Conservation (phyloP, 2,797 vertebrate species). For the Urosaurus nigricauda region DNA sequence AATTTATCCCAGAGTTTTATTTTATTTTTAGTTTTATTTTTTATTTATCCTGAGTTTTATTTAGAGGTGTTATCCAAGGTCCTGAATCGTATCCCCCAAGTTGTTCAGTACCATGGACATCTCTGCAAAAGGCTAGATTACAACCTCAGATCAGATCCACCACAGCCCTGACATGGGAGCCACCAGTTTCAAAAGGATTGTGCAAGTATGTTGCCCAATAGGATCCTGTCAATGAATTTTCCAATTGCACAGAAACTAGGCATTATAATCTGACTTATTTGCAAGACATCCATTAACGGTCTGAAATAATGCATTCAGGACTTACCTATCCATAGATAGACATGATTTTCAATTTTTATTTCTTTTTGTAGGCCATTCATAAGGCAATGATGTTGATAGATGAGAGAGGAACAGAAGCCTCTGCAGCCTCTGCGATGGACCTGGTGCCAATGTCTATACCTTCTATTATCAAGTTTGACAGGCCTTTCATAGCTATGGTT, state of each 20-base stretch:
- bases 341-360: not conserved
- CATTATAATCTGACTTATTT: not conserved
- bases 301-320: not conserved
- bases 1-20: too few species aligned
- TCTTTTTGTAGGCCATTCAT: conserved; percentile 23
- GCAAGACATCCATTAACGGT: not conserved
- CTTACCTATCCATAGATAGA: not conserved
- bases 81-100: too few species aligned
- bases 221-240: too few species aligned
- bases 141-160: too few species aligned
- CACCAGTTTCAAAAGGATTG: too few species aligned
- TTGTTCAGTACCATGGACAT: too few species aligned
- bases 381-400: conserved; percentile 39
- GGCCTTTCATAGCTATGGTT: not conserved
- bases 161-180: too few species aligned
- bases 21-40: too few species aligned
- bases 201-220: too few species aligned
- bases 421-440: conserved; percentile 36
- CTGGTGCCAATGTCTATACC: conserved; percentile 20
- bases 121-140: too few species aligned
- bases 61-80: too few species aligned
- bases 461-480: not conserved
- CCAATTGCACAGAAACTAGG: not conserved
- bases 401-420: conserved; percentile 35
- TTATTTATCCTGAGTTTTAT: too few species aligned